Percentiles rank a stretch among this genome's conserved stretches.
Conservation (phyloP, 2,888 invertebrate genomes). For the Agrotis clavis region DNA sequence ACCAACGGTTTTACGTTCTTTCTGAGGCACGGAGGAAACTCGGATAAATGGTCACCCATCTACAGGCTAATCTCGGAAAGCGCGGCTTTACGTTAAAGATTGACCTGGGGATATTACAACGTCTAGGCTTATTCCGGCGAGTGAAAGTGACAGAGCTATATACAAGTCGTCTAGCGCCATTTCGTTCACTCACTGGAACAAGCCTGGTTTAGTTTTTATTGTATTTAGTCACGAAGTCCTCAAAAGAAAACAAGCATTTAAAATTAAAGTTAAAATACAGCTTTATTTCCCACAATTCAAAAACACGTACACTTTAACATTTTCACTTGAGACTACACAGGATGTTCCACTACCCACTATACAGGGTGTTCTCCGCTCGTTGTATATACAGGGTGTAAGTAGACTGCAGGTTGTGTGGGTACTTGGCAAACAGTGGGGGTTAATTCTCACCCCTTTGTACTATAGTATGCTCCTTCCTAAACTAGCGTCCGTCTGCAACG, state of each 20-base stretch:
- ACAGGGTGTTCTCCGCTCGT: conserved; percentile 29
- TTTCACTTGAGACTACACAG: conserved; percentile 48
- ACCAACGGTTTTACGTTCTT: no score
- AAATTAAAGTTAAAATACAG: not conserved
- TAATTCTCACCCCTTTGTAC: conserved; percentile 68
- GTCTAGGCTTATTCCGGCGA: no score
- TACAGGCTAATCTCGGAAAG: no score
- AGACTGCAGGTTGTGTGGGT: conserved; percentile 41
- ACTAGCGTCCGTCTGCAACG: conserved; percentile 66
- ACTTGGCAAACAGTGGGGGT: conserved; percentile 64
- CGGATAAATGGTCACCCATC: no score
- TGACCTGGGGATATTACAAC: no score
- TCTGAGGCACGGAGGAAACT: no score
- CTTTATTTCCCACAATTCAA: conserved; percentile 19
- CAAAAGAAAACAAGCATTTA: not conserved
- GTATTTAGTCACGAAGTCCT: no score
- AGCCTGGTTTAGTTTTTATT: no score
- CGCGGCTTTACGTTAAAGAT: no score
- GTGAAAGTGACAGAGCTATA: no score
- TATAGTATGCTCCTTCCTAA: conserved; percentile 59
- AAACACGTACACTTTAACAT: conserved; percentile 27
- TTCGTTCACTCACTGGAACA: no score
- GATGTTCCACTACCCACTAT: conserved; percentile 29
- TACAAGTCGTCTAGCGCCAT: no score
- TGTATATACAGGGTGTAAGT: conserved; percentile 26